Conservation (phyloP, 2,888 invertebrate species). For the Callosobruchus maculatus region DNA sequence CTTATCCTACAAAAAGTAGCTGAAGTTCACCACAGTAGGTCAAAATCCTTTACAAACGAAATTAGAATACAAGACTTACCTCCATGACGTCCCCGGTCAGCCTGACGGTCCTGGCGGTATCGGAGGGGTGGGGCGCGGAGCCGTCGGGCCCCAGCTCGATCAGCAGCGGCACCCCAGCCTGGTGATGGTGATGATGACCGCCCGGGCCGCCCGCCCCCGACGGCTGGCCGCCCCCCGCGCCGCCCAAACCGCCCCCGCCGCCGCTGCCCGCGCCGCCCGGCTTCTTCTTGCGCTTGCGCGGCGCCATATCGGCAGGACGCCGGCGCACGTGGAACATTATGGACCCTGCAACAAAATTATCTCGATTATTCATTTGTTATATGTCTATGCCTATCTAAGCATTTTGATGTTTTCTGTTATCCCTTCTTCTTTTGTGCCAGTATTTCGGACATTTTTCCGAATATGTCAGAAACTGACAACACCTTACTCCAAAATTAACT, state of each 20-base stretch:
- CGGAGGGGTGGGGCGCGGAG: conserved; percentile 58
- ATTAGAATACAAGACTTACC: no score
- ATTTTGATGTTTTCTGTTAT: no score
- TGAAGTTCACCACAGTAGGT: no score
- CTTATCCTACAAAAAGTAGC: no score
- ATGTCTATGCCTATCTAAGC: no score
- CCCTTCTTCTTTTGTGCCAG: no score
- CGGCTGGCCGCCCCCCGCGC: conserved; percentile 52
- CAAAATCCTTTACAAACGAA: no score
- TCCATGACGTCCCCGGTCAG: conserved; percentile 63
- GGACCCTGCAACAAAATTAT: conserved; percentile 65
- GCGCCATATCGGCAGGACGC: conserved; percentile 85
- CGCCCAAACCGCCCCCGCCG: conserved; percentile 57
- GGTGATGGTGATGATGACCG: conserved; percentile 56
- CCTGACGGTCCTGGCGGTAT: conserved; percentile 61
- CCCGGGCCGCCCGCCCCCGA: conserved; percentile 36
- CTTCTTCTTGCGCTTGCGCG: conserved; percentile 84
- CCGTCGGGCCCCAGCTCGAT: conserved; percentile 80
- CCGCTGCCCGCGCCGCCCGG: conserved; percentile 52
- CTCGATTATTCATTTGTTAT: no score
- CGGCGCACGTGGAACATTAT: conserved; percentile 96
- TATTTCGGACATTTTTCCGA: no score
- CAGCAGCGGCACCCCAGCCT: conserved; percentile 65
- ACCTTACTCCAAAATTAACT: no score
- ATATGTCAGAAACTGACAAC: no score